Conservation (phyloP, 1,140 invertebrate genomes). For the Calephelis nemesis region DNA sequence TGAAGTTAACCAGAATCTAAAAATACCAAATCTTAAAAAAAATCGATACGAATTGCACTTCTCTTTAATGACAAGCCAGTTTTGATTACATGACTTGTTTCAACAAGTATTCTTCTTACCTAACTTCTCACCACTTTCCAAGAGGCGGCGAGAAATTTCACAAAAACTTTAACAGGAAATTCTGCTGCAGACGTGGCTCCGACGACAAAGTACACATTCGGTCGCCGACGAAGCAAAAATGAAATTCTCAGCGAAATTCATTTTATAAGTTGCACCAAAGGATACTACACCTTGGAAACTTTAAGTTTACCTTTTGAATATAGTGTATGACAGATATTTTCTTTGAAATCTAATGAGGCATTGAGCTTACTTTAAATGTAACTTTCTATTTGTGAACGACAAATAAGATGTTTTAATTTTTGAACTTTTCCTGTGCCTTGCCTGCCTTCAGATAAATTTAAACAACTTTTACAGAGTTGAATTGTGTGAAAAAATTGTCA, state of each 20-base stretch:
- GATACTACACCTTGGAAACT: conserved; percentile 3
- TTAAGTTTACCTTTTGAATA: background rate
- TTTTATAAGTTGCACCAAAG: conserved; percentile 20
- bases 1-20: background rate
- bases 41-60: background rate
- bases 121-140: conserved; percentile 21
- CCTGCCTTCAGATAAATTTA: too few species aligned
- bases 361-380: too few species aligned
- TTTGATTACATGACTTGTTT: conserved; percentile 16
- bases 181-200: conserved; percentile 24
- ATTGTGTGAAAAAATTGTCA: too few species aligned
- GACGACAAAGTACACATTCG: conserved; percentile 25
- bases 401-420: too few species aligned
- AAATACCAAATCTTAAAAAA: background rate
- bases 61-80: background rate
- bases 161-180: conserved; percentile 21
- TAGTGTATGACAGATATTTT: background rate
- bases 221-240: conserved; percentile 21
- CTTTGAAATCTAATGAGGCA: background rate
- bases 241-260: conserved; percentile 23
- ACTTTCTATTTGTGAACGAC: too few species aligned
- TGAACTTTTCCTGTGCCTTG: too few species aligned
- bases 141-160: conserved; percentile 18
- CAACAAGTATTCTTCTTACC: conserved; percentile 14
- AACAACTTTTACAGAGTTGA: too few species aligned